Conservation (phyloP, 2,888 invertebrate species). For the Drosophila mercatorum region DNA sequence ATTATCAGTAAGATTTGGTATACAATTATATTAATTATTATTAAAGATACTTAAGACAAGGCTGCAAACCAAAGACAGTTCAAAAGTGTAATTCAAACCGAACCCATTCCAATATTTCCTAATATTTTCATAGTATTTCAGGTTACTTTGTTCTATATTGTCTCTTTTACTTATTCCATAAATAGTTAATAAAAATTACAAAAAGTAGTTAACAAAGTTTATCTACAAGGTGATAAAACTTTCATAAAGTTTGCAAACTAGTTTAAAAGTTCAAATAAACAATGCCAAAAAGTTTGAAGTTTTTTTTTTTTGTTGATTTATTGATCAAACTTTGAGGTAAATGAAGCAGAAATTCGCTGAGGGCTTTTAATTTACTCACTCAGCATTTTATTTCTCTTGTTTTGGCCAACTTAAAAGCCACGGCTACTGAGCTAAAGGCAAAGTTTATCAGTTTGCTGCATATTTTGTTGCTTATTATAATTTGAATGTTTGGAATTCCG, state of each 20-base stretch:
- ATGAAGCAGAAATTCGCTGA: neutral
- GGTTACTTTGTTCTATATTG: no score
- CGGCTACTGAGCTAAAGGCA: neutral
- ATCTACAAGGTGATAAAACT: neutral
- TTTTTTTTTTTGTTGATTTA: neutral
- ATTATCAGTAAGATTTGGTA: neutral
- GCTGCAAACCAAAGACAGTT: no score
- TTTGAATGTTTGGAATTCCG: slow-evolving; percentile 23
- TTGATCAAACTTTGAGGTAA: neutral
- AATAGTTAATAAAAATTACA: neutral
- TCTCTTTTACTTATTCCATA: neutral
- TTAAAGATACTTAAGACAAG: neutral
- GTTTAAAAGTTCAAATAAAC: neutral
- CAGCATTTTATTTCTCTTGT: neutral
- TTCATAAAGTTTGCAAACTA: neutral
- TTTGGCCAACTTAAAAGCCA: slow-evolving; percentile 3
- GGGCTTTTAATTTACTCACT: neutral
- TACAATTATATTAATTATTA: neutral
- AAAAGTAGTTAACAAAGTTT: no score
- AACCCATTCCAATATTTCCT: neutral
- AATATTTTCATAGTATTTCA: no score
- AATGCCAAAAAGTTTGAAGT: neutral
- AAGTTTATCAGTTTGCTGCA: neutral
- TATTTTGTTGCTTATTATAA: slow-evolving; percentile 26
- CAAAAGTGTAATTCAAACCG: no score